Conservation (phyloP, 2,797 vertebrate species). For the Aldrovandia affinis region DNA sequence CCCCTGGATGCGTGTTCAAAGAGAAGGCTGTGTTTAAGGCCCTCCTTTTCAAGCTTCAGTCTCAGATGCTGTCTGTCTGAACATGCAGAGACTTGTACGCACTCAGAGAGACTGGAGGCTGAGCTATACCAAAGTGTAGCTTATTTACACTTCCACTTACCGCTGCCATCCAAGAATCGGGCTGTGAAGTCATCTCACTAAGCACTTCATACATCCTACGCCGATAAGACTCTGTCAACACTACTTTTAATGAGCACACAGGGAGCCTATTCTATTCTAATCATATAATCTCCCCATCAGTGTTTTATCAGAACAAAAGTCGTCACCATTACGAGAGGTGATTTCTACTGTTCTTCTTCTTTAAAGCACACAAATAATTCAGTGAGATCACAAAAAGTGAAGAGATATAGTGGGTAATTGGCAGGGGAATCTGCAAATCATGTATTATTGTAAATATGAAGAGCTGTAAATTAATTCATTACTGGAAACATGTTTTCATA, state of each 20-base stretch:
- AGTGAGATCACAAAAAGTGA: neutral
- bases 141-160: conserved; percentile 1
- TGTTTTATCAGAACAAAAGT: neutral
- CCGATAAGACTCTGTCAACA: neutral
- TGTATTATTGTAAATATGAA: too few species aligned
- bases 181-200: neutral
- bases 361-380: conserved; percentile 13
- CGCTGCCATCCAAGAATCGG: neutral
- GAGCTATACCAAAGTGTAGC: neutral
- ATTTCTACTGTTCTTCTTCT: neutral
- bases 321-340: neutral
- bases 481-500: too few species aligned
- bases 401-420: neutral
- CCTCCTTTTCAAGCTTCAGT: neutral
- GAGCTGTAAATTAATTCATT: too few species aligned
- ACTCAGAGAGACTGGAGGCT: neutral
- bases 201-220: neutral
- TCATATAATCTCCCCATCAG: neutral
- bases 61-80: neutral
- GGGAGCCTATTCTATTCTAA: neutral
- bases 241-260: neutral
- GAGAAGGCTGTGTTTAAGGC: neutral
- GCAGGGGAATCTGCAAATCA: too few species aligned
- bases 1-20: neutral
- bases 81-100: neutral